Evolutionary conservation across 2,888 invertebrate genomes (phyloP).

Genomic region (Thelaira solivaga): DNA sequence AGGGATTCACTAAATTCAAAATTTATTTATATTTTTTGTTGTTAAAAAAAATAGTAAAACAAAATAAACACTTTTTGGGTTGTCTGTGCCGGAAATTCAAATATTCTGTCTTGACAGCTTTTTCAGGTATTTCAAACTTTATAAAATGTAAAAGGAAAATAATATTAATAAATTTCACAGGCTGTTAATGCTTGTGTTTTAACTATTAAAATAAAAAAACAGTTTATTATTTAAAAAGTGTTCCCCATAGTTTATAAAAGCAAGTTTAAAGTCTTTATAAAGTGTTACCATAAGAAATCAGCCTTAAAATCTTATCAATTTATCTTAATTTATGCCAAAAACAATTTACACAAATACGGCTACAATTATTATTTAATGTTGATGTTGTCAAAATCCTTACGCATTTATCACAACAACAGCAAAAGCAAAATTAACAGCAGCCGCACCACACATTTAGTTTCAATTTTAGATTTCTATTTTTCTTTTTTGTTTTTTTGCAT

Average conservation of each 20-base stretch:
- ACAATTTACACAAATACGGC: conserved; percentile 36
- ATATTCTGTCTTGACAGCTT: conserved; percentile 21
- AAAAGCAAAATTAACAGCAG: neutral
- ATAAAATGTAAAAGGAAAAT: too few species aligned
- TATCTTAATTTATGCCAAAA: conserved; percentile 47
- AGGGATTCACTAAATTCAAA: neutral
- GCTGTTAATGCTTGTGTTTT: too few species aligned
- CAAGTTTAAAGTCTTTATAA: neutral
- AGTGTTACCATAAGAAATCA: conserved; percentile 1
- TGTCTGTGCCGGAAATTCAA: conserved; percentile 49
- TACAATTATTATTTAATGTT: conserved; percentile 8
- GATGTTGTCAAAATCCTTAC: conserved; percentile 37
- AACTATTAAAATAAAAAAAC: too few species aligned
- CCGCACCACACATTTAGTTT: conserved; percentile 18
- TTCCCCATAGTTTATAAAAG: too few species aligned
- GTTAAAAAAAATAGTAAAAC: neutral
- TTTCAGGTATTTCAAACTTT: neutral
- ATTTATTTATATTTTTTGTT: neutral
- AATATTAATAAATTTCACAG: too few species aligned
- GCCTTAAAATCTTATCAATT: conserved; percentile 45
- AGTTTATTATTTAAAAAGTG: too few species aligned
- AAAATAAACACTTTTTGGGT: conserved; percentile 11
- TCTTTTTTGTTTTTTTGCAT: neutral
- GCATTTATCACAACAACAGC: conserved; percentile 41
- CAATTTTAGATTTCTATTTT: too few species aligned